phyloP scores from a whole-genome alignment of 2,113 vertebrate species.

The Salvelinus namaycush region DNA sequence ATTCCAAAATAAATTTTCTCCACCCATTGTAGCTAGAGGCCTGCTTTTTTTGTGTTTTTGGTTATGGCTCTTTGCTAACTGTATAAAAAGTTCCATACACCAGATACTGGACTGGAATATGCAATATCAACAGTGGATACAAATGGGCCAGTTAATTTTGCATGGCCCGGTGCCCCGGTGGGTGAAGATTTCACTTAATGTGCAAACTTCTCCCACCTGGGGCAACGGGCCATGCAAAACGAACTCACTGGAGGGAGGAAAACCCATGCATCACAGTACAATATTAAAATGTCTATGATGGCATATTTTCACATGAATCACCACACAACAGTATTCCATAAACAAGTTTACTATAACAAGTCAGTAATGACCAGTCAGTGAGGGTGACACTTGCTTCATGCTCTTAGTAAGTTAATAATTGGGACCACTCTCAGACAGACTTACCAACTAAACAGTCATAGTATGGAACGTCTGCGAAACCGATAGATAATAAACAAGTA shows the following conservation, averaged over 20 bases:
- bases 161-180: too few species aligned
- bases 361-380: neutral
- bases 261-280: neutral
- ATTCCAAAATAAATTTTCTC: too few species aligned
- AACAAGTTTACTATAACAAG: too few species aligned
- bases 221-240: too few species aligned
- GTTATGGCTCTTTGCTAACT: neutral
- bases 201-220: too few species aligned
- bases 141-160: neutral
- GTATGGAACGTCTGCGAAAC: conserved; percentile 78
- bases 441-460: conserved; percentile 80
- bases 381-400: conserved; percentile 40
- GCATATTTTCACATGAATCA: neutral
- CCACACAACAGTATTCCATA: too few species aligned
- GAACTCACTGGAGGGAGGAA: neutral
- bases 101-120: neutral
- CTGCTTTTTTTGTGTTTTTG: too few species aligned
- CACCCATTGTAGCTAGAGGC: too few species aligned
- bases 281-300: neutral
- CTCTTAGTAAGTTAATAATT: neutral
- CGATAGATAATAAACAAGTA: conserved; percentile 53
- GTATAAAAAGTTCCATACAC: conserved; percentile 17
- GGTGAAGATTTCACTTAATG: too few species aligned
- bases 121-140: neutral
- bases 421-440: conserved; percentile 45